Percentiles rank a stretch among this genome's conserved stretches.
phyloP scores from a whole-genome alignment of 2,888 invertebrate species.

The Napeogenes sylphis region DNA sequence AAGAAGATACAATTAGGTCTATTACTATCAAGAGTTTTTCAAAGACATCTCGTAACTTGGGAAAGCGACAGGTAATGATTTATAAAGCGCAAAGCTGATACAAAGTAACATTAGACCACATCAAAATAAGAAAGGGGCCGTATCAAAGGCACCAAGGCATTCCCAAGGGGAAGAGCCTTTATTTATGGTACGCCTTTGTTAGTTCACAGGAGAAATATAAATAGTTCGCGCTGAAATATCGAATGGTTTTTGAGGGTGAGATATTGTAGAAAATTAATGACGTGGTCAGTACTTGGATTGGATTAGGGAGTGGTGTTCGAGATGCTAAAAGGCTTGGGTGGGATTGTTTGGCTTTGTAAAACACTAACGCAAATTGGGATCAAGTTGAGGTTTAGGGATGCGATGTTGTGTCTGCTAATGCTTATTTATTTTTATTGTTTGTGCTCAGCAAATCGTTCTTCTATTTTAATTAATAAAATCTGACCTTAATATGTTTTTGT shows the following conservation, averaged over 20 bases:
- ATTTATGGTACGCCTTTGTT: constrained; percentile 74
- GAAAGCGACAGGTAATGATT: constrained; percentile 64
- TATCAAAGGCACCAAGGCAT: constrained; percentile 74
- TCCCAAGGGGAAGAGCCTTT: constrained; percentile 61
- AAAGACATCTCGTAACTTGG: constrained; percentile 19
- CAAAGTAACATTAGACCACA: constrained; percentile 68
- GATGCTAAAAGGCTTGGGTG: constrained; percentile 68
- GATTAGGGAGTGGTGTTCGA: constrained; percentile 62
- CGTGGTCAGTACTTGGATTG: constrained; percentile 72
- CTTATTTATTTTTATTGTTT: neutral
- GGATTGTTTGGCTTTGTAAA: constrained; percentile 66
- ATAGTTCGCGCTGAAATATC: constrained; percentile 74
- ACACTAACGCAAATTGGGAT: constrained; percentile 57
- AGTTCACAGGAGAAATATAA: constrained; percentile 66
- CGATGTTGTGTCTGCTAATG: constrained; percentile 16
- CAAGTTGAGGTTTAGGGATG: constrained; percentile 22
- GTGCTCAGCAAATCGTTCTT: neutral
- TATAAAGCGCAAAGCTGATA: constrained; percentile 66
- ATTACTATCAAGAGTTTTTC: constrained; percentile 19
- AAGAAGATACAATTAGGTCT: constrained; percentile 14
- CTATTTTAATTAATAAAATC: neutral
- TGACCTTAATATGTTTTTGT: constrained; percentile 3
- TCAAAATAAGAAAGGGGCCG: constrained; percentile 73
- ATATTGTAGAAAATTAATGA: constrained; percentile 76
- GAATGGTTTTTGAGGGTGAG: constrained; percentile 69